A percentile compares a stretch with the other conserved stretches of the same genome.
Evolutionary conservation across 1,140 invertebrate genomes (phyloP).

Genomic region (Ephestia elutella): DNA sequence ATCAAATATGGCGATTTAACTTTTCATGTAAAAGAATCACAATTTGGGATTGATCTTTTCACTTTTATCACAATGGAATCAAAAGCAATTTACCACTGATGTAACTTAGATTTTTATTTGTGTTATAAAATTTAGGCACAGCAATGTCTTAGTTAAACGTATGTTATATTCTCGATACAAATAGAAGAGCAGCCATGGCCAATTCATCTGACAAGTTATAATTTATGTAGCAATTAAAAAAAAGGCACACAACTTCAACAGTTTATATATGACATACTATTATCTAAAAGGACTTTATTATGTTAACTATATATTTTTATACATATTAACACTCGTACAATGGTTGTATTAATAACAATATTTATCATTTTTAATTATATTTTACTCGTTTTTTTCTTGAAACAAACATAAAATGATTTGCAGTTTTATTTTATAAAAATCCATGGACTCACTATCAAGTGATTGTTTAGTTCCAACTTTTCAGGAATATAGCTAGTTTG

Average conservation of each 20-base stretch:
- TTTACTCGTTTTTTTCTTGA: background rate
- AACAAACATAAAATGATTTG: background rate
- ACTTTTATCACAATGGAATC: no score
- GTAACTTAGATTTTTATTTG: no score
- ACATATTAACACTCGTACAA: conserved; percentile 20
- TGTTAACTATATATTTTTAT: conserved; percentile 13
- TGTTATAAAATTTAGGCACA: no score
- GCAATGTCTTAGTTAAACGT: no score
- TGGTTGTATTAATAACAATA: conserved; percentile 21
- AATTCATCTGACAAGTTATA: background rate
- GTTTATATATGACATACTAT: conserved; percentile 21
- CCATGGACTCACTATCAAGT: background rate
- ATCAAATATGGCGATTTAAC: no score
- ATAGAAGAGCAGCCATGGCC: background rate
- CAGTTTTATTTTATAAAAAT: background rate
- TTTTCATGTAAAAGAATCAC: no score
- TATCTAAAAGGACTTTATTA: conserved; percentile 15
- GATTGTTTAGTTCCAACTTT: no score
- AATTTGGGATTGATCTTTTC: no score
- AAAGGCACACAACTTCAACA: conserved; percentile 25
- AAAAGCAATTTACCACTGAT: no score
- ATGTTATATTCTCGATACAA: no score
- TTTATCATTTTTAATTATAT: background rate
- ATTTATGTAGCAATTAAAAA: conserved; percentile 13
- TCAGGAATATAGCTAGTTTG: no score